phyloP scores from a whole-genome alignment of 1,140 invertebrate species.

The Capitella teleta region DNA sequence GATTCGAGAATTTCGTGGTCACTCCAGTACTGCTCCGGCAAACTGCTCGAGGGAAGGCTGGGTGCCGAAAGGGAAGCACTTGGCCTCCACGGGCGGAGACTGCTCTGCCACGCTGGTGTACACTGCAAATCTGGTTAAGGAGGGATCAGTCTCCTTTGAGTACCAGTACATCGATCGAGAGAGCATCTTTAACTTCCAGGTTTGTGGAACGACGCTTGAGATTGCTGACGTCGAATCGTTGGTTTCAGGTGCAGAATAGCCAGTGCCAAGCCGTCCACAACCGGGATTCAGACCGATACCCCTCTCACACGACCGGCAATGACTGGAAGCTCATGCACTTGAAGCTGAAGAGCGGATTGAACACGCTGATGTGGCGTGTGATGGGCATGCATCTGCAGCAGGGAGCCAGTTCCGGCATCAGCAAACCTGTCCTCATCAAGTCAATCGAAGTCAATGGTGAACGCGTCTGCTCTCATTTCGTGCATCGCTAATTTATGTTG shows the following conservation, averaged over 20 bases:
- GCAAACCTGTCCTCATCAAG: background rate
- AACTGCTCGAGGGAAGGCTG: slow-evolving; percentile 37
- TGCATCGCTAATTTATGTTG: background rate
- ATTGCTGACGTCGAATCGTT: background rate
- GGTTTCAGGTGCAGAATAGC: slow-evolving; percentile 14
- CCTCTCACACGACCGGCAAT: slow-evolving; percentile 43
- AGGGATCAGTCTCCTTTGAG: slow-evolving; percentile 44
- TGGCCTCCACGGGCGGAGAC: slow-evolving; percentile 39
- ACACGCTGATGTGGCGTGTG: slow-evolving; percentile 48
- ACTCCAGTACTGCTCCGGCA: background rate
- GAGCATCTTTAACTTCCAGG: slow-evolving; percentile 47
- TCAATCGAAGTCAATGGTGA: slow-evolving; percentile 7
- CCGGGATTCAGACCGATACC: slow-evolving; percentile 22
- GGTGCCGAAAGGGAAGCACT: slow-evolving; percentile 40
- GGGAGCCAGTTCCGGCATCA: slow-evolving; percentile 1
- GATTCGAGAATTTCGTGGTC: too few species aligned
- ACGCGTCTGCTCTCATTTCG: background rate
- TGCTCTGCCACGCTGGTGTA: slow-evolving; percentile 46
- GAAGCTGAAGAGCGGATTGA: slow-evolving; percentile 42
- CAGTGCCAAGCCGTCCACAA: slow-evolving; percentile 44
- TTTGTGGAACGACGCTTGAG: slow-evolving; percentile 12
- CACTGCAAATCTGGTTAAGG: slow-evolving; percentile 46
- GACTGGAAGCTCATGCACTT: slow-evolving; percentile 43
- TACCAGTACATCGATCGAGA: slow-evolving; percentile 47
- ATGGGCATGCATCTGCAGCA: slow-evolving; percentile 33